These are phyloP conservation scores for Ceratosolen fusciceps DNA, from an alignment of 1,140 invertebrate genomes.

Conservation along the genomic window DNA sequence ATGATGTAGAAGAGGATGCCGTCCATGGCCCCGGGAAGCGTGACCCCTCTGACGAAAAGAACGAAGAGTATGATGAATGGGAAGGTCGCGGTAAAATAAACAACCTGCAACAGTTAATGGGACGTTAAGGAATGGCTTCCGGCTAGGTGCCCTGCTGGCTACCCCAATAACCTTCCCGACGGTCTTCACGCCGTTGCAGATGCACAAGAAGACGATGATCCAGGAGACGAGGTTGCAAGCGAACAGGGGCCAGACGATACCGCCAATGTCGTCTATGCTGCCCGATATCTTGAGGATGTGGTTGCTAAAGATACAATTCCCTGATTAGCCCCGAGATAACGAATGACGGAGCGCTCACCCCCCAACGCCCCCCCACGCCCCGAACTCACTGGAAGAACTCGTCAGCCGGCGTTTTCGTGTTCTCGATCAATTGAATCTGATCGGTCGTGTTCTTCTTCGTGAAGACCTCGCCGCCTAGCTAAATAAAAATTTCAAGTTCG, in stretches of 20 bases:
- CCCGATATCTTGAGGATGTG: slow-evolving; percentile 79
- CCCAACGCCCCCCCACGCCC: too few relatives aligned
- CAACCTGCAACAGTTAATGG: slow-evolving; percentile 74
- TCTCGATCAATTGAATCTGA: slow-evolving; percentile 59
- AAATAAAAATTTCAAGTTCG: too few relatives aligned
- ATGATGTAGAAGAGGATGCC: slow-evolving; percentile 87
- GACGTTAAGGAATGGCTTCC: too few relatives aligned
- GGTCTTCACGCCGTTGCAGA: slow-evolving; percentile 85
- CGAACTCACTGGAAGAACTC: slow-evolving; percentile 87
- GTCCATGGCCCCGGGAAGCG: slow-evolving; percentile 81
- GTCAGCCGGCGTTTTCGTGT: slow-evolving; percentile 80
- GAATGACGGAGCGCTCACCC: too few relatives aligned
- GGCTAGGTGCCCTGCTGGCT: too few relatives aligned
- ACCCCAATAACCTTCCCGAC: slow-evolving; percentile 82
- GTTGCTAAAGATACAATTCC: slow-evolving; percentile 71
- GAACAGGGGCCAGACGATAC: slow-evolving; percentile 82
- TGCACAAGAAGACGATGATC: slow-evolving; percentile 84
- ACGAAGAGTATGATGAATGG: slow-evolving; percentile 85
- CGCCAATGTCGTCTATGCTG: slow-evolving; percentile 78
- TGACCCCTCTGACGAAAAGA: slow-evolving; percentile 81
- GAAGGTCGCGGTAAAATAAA: slow-evolving; percentile 89
- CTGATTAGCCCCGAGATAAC: too few relatives aligned
- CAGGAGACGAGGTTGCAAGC: slow-evolving; percentile 80
- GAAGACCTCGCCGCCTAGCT: slow-evolving; percentile 55
- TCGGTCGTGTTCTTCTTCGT: slow-evolving; percentile 54